Evolutionary conservation across 2,888 invertebrate genomes (phyloP).

Genomic region (Brenthis ino): DNA sequence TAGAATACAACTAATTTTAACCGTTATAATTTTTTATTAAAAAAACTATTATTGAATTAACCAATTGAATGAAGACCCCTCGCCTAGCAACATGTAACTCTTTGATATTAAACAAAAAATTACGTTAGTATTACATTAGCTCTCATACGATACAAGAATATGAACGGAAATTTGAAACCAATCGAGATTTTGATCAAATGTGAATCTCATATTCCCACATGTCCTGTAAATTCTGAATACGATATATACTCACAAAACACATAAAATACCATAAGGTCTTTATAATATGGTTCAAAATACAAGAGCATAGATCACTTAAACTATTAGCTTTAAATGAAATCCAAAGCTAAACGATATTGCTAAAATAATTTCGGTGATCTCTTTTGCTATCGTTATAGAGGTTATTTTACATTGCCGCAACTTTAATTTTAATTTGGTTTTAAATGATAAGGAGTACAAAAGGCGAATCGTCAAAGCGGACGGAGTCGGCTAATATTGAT

Average conservation of each 20-base stretch:
- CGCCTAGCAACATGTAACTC: slow-evolving; percentile 5
- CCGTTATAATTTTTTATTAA: no score
- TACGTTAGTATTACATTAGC: slow-evolving; percentile 12
- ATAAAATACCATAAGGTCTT: neutral
- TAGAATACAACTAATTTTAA: no score
- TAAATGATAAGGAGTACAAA: slow-evolving; percentile 49
- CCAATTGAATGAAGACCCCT: no score
- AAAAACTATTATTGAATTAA: no score
- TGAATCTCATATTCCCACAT: slow-evolving; percentile 65
- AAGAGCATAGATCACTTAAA: neutral
- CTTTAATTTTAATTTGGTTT: slow-evolving; percentile 10
- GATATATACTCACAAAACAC: neutral
- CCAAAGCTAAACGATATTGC: slow-evolving; percentile 28
- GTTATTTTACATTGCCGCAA: slow-evolving; percentile 9
- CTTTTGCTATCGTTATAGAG: neutral
- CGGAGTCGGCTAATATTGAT: slow-evolving; percentile 64
- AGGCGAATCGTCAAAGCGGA: slow-evolving; percentile 50
- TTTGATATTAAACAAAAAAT: slow-evolving; percentile 7
- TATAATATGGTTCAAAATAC: slow-evolving; percentile 5
- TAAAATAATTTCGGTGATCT: neutral
- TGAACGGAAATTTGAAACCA: slow-evolving; percentile 32
- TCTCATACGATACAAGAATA: slow-evolving; percentile 18
- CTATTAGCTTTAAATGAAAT: slow-evolving; percentile 23
- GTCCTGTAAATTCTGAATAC: slow-evolving; percentile 63
- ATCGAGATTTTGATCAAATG: slow-evolving; percentile 56